These are phyloP conservation scores for Pardalotus punctatus DNA, from an alignment of 2,113 vertebrate species.

Conservation along the genomic window DNA sequence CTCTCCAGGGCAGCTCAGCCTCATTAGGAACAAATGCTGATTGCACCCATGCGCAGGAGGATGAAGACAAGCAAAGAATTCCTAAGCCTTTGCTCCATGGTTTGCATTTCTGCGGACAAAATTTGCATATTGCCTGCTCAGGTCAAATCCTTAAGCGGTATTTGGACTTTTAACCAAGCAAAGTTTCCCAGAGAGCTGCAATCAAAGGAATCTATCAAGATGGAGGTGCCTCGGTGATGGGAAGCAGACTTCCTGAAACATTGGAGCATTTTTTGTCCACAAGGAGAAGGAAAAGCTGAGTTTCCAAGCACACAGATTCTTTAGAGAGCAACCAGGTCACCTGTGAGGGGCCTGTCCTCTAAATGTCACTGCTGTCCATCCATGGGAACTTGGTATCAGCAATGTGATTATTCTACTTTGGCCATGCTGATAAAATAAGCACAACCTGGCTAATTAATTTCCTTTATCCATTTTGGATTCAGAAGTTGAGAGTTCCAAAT, in stretches of 20 bases:
- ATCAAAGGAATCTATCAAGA: background rate
- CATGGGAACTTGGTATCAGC: background rate
- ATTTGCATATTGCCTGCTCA: background rate
- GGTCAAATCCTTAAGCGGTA: background rate
- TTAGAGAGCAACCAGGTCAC: background rate
- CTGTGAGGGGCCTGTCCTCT: background rate
- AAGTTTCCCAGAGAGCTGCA: background rate
- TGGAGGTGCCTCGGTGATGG: background rate
- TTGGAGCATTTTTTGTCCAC: background rate
- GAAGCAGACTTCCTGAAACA: background rate
- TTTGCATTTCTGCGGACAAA: background rate
- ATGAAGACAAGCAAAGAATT: background rate
- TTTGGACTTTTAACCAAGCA: background rate
- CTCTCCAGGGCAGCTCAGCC: background rate
- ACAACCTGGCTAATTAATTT: background rate
- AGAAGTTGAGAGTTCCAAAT: background rate
- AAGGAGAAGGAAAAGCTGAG: background rate
- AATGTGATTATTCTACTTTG: background rate
- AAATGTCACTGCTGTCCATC: background rate
- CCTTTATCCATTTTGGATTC: background rate
- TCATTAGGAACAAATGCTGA: background rate
- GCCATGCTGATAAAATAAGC: background rate
- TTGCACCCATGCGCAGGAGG: background rate
- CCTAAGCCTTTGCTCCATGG: background rate
- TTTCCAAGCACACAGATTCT: background rate